Evolutionary conservation across 2,797 vertebrate species (phyloP), one percentile per base, ranked within the genome.

Genomic region (Heteromormyrus szaboi): DNA sequence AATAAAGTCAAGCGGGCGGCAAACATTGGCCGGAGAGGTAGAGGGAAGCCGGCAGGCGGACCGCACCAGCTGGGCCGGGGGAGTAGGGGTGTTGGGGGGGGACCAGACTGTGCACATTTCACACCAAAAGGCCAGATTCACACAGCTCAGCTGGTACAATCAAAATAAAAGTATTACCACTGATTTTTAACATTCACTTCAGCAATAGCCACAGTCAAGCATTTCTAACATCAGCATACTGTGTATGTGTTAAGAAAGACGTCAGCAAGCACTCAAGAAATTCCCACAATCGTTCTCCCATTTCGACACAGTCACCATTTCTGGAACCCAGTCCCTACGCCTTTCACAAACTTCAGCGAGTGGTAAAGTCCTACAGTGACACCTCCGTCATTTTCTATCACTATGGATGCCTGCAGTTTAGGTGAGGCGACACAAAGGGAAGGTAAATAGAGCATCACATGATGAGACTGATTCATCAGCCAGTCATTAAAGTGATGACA

Each of bases 1-100:
- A 89, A 88, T 89, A 90, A 88, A 88, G 90, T 4, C 83, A 85
- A 54, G 46, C n/a, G 59, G 86, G 53, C 65, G 29, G 37, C 85
- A 76, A 33, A 48, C 50, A 85, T 81, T 51, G 48, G 50, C 50
- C 50, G 8, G 46, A 81, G 14, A 29, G 53, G 29, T 53, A 59
- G 81, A n/a, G n/a, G 54, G 79, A 37, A 29, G 51, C 79, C 22
- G 88, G 81, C 54, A 29, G 88, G 3, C 44, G 41, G 29, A 29
- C 41, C 25, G 41, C 12, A 83, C 86, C 53, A 87, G 53, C 68
- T 87, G 51, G 72, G 14, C 87, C 17, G 19, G 62, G 54, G 37
- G 51, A 12, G 51, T 17, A 53, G 51, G 14, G 51, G 51, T 17
- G 54, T n/a, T 56, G 41, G 8, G 50, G 44, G 8, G 41, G 65